These are phyloP conservation scores for Scrobipalpa atriplicella DNA, from an alignment of 2,888 invertebrate genomes.

Conservation along the genomic window DNA sequence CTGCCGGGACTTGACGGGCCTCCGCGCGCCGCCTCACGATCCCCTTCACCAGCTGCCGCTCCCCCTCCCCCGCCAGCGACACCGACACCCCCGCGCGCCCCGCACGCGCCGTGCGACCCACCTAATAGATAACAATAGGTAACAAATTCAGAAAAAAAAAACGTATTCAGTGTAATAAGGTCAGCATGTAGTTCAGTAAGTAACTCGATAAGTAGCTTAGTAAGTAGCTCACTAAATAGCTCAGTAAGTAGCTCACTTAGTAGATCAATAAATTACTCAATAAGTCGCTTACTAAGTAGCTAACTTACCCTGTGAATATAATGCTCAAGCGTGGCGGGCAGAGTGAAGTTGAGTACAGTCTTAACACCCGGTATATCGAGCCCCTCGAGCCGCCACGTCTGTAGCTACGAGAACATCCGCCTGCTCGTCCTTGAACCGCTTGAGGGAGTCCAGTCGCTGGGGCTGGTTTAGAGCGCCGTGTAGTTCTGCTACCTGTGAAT, in stretches of 20 bases:
- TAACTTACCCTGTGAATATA: slow-evolving; percentile 92
- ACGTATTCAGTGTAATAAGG: too few species aligned
- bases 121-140: slow-evolving; percentile 60
- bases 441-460: slow-evolving; percentile 94
- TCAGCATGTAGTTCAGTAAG: too few species aligned
- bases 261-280: too few species aligned
- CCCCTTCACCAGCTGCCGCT: slow-evolving; percentile 94
- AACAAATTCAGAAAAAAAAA: too few species aligned
- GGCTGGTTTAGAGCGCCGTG: slow-evolving; percentile 99
- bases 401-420: slow-evolving; percentile 96
- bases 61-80: slow-evolving; percentile 96
- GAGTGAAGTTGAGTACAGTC: slow-evolving; percentile 97
- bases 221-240: too few species aligned
- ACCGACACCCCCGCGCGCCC: slow-evolving; percentile 97
- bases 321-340: slow-evolving; percentile 97
- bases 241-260: too few species aligned
- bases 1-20: slow-evolving; percentile 93
- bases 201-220: too few species aligned
- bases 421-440: slow-evolving; percentile 92
- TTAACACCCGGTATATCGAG: slow-evolving; percentile 98
- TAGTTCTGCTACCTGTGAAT: slow-evolving; percentile 88
- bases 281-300: too few species aligned
- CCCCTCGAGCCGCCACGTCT: slow-evolving; percentile 96
- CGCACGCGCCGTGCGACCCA: slow-evolving; percentile 98
- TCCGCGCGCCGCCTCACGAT: slow-evolving; percentile 93